Base-by-base conservation (phyloP, 1,140 invertebrate species). In the Kradibia gibbosae region DNA sequence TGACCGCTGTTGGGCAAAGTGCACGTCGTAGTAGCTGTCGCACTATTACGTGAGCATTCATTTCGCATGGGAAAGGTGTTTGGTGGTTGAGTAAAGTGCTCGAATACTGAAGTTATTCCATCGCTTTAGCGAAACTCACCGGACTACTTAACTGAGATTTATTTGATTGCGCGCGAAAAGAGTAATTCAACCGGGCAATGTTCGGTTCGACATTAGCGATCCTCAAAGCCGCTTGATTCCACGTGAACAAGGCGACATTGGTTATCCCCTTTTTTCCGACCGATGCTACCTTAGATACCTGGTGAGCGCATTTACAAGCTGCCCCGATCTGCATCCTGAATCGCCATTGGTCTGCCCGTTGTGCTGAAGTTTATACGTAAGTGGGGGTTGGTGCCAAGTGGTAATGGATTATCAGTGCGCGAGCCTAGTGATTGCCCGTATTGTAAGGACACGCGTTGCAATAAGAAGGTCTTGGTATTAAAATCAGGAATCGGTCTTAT, bases 1-100 rank as follows among this genome's bases (percentile, higher is more conserved):
- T 65, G 36, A 11, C 34, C 57, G 53, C 39, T 77, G 17, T 77
- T 25, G 39, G 55, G 76, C 48, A 53, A 53, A 50, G 17, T 77
- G 60, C 25, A 36, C 25, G 76, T 13, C 45, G 65, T 42, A 42
- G 62, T 20, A 67, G 62, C 36, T 60, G 57, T 28, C 57, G 28
- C 57, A 25, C 13, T 31, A 36, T 65, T 65, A 65, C 13, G 34
- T n/a, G n/a, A 67, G n/a, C 11, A 8, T 39, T 67, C 34, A 36
- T 39, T 67, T n/a, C n/a, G 62, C 62, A 28, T 2, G 22, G 28
- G 0, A 62, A 31, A 60, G 34, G 34, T 62, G 28, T 62, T 34
- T 17, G 5, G 28, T 20, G 60, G 60, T 17, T 31, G 28, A 60
- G 57, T 10, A 31, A 31, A 60, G 50, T 17, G 20, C 10, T 3